Conservation (phyloP, 2,888 invertebrate species). For the Pseudeuparius sepicola region DNA sequence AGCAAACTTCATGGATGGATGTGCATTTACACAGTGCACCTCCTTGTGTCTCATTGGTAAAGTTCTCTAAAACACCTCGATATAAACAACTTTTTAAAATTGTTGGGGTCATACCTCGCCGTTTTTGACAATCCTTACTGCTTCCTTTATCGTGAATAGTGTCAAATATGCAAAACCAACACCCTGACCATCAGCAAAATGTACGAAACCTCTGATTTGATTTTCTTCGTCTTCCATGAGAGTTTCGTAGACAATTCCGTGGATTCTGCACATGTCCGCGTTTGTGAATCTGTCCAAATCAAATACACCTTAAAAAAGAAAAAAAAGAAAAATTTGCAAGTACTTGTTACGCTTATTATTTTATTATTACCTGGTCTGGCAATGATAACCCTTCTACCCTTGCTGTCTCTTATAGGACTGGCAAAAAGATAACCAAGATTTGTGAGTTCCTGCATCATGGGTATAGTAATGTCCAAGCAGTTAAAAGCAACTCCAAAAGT, state of each 20-base stretch:
- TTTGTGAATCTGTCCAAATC: constrained; percentile 68
- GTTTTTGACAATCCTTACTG: constrained; percentile 70
- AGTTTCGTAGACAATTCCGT: constrained; percentile 67
- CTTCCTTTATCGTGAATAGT: constrained; percentile 67
- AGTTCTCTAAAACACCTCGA: constrained; percentile 48
- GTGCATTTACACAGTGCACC: constrained; percentile 65
- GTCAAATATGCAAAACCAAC: constrained; percentile 67
- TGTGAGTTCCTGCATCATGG: constrained; percentile 60
- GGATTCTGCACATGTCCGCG: constrained; percentile 67
- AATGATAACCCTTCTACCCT: constrained; percentile 65
- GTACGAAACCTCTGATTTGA: constrained; percentile 69
- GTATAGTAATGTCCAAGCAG: constrained; percentile 59
- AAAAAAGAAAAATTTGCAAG: too few relatives aligned
- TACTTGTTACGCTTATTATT: constrained; percentile 1
- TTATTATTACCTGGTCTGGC: constrained; percentile 58
- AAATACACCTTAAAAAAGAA: constrained; percentile 64
- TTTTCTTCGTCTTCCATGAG: constrained; percentile 73
- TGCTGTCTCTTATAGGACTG: constrained; percentile 63
- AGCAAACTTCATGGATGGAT: constrained; percentile 64
- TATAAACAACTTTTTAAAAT: constrained; percentile 3
- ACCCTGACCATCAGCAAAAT: constrained; percentile 66
- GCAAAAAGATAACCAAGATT: constrained; percentile 67
- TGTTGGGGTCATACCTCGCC: constrained; percentile 51
- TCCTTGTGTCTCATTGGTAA: constrained; percentile 72
- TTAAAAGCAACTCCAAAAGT: constrained; percentile 67